These are phyloP conservation scores for Adela reaumurella DNA, from an alignment of 2,888 invertebrate genomes.

Conservation along the genomic window DNA sequence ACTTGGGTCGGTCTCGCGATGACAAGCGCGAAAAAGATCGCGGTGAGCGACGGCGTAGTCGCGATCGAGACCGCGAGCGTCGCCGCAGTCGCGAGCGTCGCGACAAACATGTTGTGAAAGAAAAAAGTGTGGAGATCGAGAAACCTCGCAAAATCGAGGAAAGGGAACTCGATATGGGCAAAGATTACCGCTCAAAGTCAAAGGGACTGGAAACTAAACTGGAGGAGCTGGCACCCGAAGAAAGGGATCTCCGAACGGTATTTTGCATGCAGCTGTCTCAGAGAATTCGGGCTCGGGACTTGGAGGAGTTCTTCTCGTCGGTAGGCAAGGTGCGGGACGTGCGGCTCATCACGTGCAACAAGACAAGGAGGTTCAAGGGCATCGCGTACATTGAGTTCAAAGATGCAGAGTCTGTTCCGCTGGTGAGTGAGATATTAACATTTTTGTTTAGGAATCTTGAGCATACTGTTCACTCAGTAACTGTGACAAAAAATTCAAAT, in stretches of 20 bases:
- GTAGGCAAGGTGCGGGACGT: conserved; percentile 99
- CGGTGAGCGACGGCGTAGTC: conserved; percentile 26
- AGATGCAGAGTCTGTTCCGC: conserved; percentile 94
- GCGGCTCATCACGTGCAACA: conserved; percentile 96
- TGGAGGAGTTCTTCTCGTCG: conserved; percentile 98
- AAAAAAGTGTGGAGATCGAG: conserved; percentile 19
- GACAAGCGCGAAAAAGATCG: conserved; percentile 18
- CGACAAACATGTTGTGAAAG: conserved; percentile 33
- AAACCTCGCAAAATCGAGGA: conserved; percentile 30
- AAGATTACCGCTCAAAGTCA: conserved; percentile 40
- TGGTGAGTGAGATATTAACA: conserved; percentile 57
- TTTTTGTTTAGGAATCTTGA: too few relatives aligned
- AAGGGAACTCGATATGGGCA: conserved; percentile 22
- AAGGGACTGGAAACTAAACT: conserved; percentile 57
- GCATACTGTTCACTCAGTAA: too few relatives aligned
- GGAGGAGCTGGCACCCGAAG: conserved; percentile 89
- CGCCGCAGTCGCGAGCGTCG: conserved; percentile 26
- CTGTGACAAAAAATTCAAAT: too few relatives aligned
- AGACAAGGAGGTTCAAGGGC: conserved; percentile 97
- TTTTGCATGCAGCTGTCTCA: conserved; percentile 99
- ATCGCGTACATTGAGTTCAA: conserved; percentile 99
- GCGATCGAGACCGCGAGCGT: conserved; percentile 21
- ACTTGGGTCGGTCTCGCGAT: conserved; percentile 53
- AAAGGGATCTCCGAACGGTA: conserved; percentile 96
- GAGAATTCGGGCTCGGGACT: conserved; percentile 86